These are phyloP conservation scores for Paratilapia polleni DNA, from an alignment of 2,113 vertebrate genomes.

Conservation along the genomic window DNA sequence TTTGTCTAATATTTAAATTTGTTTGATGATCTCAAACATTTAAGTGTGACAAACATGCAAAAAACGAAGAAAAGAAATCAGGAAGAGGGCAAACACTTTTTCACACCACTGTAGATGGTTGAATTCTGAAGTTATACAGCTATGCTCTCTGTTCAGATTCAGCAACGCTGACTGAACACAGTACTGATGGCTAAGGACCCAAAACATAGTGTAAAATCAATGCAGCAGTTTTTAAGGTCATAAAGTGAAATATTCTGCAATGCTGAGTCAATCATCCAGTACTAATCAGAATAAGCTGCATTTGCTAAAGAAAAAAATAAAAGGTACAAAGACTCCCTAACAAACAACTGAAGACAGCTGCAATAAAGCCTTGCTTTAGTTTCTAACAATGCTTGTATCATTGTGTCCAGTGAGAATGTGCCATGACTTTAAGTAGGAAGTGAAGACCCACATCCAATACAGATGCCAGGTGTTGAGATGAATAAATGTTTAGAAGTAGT, in stretches of 20 bases:
- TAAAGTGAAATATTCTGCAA: background rate
- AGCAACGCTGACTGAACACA: too few species aligned
- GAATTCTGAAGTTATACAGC: too few species aligned
- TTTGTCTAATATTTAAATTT: too few species aligned
- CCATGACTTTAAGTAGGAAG: background rate
- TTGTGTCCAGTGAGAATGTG: background rate
- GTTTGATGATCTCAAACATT: too few species aligned
- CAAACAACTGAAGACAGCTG: background rate
- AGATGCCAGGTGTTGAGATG: background rate
- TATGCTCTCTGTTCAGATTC: too few species aligned
- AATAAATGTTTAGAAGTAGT: background rate
- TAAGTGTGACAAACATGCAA: too few species aligned
- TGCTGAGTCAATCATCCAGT: accelerated
- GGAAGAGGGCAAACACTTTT: too few species aligned
- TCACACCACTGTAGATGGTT: too few species aligned
- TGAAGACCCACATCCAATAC: background rate
- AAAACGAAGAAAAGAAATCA: too few species aligned
- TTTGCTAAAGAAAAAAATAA: background rate
- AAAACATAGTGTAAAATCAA: background rate
- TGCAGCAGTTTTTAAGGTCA: too few species aligned
- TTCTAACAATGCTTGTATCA: background rate
- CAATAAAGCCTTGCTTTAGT: background rate
- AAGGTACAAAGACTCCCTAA: too few species aligned
- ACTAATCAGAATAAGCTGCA: background rate
- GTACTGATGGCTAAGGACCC: background rate